A percentile compares a stretch with the other conserved stretches of the same genome.
Conservation (phyloP, 2,113 vertebrate genomes). For the Peromyscus polionotus region DNA sequence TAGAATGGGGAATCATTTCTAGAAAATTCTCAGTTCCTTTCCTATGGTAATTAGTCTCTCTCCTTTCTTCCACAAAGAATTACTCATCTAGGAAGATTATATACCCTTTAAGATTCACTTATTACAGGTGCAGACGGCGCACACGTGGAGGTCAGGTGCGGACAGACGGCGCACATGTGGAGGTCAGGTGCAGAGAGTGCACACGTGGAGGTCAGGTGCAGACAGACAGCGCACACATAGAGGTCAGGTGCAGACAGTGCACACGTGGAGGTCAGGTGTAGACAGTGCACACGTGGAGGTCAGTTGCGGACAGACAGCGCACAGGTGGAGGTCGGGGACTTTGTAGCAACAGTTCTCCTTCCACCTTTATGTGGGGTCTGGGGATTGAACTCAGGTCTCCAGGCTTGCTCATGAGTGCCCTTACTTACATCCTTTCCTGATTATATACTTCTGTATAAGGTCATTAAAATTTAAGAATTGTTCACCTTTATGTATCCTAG, state of each 20-base stretch:
- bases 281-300: neutral
- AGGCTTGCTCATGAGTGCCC: neutral
- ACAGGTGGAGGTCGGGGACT: neutral
- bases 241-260: neutral
- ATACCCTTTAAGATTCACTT: too few relatives aligned
- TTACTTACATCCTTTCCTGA: neutral
- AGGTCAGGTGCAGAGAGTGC: too few relatives aligned
- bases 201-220: too few relatives aligned
- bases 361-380: neutral
- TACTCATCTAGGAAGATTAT: neutral
- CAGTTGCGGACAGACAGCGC: too few relatives aligned
- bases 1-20: neutral
- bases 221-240: neutral
- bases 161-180: too few relatives aligned
- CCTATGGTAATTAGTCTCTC: neutral
- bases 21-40: neutral
- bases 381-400: neutral
- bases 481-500: neutral
- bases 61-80: neutral
- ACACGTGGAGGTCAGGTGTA: neutral
- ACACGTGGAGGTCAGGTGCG: too few relatives aligned
- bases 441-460: neutral
- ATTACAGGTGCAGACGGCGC: neutral
- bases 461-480: conserved; percentile 7
- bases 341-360: too few relatives aligned